Evolutionary conservation across 2,888 invertebrate species (phyloP).

Genomic region (Eugnorisma glareosa): DNA sequence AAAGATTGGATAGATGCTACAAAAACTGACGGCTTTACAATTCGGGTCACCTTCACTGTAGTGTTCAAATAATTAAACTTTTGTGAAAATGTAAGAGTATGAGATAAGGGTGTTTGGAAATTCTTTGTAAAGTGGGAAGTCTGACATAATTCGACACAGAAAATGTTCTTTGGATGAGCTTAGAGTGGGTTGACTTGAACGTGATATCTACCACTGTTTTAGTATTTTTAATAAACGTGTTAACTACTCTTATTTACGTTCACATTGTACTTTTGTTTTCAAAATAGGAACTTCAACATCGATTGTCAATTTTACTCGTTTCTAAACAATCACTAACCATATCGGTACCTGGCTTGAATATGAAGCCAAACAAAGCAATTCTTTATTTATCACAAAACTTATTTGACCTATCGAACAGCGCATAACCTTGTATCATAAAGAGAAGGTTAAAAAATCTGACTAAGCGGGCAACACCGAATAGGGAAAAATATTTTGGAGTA

Average conservation of each 20-base stretch:
- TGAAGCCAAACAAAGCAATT: conserved; percentile 13
- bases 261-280: background rate
- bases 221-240: conserved; percentile 16
- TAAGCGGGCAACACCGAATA: conserved; percentile 55
- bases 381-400: conserved; percentile 10
- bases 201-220: background rate
- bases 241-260: conserved; percentile 19
- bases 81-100: background rate
- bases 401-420: conserved; percentile 36
- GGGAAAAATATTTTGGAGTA: conserved; percentile 55
- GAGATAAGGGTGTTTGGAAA: conserved; percentile 15
- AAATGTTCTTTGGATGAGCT: background rate
- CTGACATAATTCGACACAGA: conserved; percentile 26
- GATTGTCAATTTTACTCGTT: background rate
- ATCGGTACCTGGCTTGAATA: conserved; percentile 1
- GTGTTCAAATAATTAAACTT: conserved; percentile 18
- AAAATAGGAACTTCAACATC: background rate
- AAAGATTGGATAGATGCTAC: conserved; percentile 10
- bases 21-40: conserved; percentile 17
- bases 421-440: conserved; percentile 50
- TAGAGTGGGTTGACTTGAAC: conserved; percentile 34
- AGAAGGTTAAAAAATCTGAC: conserved; percentile 55
- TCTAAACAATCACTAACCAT: background rate
- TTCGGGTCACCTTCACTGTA: conserved; percentile 32
- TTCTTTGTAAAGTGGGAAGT: background rate